Conservation (phyloP, 2,113 vertebrate species). For the Chlorocebus sabaeus region DNA sequence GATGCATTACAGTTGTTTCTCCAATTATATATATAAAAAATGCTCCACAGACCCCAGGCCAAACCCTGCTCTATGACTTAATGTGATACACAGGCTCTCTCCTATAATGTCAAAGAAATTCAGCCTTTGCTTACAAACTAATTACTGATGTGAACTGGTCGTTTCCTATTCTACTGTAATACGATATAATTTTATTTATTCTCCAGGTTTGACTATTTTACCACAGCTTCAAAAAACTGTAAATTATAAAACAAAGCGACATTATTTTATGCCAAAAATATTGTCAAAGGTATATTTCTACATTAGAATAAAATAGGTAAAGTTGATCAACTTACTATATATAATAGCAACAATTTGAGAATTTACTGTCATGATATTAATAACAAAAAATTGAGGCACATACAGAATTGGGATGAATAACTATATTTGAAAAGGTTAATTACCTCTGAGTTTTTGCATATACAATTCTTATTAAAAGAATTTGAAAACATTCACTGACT, state of each 20-base stretch:
- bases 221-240: neutral
- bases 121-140: neutral
- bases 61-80: neutral
- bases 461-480: neutral
- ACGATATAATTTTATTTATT: neutral
- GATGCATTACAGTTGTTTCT: constrained; percentile 23
- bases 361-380: neutral
- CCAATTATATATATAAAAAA: neutral
- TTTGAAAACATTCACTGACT: neutral
- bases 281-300: neutral
- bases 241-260: neutral
- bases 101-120: neutral
- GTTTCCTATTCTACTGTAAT: neutral
- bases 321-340: neutral
- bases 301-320: neutral
- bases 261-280: neutral
- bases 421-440: neutral
- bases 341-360: neutral
- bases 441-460: neutral
- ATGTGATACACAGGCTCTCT: neutral
- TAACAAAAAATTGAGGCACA: neutral
- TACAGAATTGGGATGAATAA: neutral
- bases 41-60: neutral
- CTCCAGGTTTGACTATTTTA: neutral
- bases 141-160: neutral